phyloP scores from a whole-genome alignment of 1,140 invertebrate species.

The Rhyzopertha dominica region DNA sequence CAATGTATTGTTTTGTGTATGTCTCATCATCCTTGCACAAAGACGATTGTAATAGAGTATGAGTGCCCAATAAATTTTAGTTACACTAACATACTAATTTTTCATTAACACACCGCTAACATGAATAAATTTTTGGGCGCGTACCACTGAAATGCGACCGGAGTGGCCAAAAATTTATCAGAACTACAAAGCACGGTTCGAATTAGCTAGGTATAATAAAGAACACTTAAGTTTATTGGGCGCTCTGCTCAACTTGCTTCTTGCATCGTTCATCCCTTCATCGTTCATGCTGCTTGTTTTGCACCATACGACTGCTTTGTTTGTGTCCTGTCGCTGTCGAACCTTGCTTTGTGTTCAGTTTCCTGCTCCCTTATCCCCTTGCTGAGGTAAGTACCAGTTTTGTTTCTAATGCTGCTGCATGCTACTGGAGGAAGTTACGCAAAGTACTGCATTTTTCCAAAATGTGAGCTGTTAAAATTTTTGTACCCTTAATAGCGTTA shows the following conservation, averaged over 20 bases:
- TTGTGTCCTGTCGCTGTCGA: slow-evolving; percentile 41
- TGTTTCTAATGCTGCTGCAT: too few species aligned
- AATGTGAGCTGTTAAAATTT: too few species aligned
- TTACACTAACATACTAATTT: slow-evolving; percentile 47
- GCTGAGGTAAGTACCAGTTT: not conserved
- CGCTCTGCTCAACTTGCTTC: slow-evolving; percentile 37
- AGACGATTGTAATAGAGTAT: slow-evolving; percentile 36
- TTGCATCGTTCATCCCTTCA: slow-evolving; percentile 21
- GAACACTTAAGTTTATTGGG: slow-evolving; percentile 37
- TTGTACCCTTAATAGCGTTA: too few species aligned
- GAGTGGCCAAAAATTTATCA: slow-evolving; percentile 15
- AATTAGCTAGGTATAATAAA: slow-evolving; percentile 3
- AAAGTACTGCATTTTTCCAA: too few species aligned
- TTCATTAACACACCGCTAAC: slow-evolving; percentile 14
- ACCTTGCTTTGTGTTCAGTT: slow-evolving; percentile 45
- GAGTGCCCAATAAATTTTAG: slow-evolving; percentile 57
- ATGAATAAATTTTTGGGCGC: slow-evolving; percentile 23
- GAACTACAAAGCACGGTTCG: slow-evolving; percentile 47
- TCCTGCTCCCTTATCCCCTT: slow-evolving; percentile 15
- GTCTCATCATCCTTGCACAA: slow-evolving; percentile 40
- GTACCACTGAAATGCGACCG: slow-evolving; percentile 11
- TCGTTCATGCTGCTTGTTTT: slow-evolving; percentile 28
- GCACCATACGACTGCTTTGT: slow-evolving; percentile 32
- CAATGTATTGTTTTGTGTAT: too few species aligned
- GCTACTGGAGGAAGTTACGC: too few species aligned